Percentiles rank a stretch among this genome's conserved stretches.
Conservation (phyloP, 1,140 invertebrate genomes). For the Caenorhabditis tropicalis region DNA sequence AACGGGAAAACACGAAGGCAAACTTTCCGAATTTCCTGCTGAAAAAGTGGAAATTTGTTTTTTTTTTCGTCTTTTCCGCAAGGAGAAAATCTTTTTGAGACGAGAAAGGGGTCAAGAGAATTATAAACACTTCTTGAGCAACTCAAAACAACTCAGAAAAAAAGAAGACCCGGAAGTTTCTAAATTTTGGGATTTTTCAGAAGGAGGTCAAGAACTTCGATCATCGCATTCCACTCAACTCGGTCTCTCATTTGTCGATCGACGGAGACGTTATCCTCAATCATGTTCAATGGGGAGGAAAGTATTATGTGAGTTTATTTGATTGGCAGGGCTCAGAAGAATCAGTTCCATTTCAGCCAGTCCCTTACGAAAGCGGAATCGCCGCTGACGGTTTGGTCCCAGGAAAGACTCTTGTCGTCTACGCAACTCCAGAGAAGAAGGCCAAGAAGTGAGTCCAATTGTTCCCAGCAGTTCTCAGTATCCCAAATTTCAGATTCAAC, state of each 20-base stretch:
- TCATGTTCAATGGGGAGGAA: slow-evolving; percentile 61
- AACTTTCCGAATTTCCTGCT: neutral
- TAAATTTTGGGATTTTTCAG: slow-evolving; percentile 43
- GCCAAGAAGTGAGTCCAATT: slow-evolving; percentile 43
- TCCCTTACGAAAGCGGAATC: slow-evolving; percentile 57
- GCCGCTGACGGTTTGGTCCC: slow-evolving; percentile 50
- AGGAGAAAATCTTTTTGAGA: neutral
- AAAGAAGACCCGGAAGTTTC: neutral
- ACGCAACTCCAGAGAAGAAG: slow-evolving; percentile 59
- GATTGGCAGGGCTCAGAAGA: too few relatives aligned
- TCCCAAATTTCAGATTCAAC: slow-evolving; percentile 53
- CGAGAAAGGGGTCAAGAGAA: neutral
- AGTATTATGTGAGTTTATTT: slow-evolving; percentile 55
- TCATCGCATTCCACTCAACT: slow-evolving; percentile 56
- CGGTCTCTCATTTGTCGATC: slow-evolving; percentile 58
- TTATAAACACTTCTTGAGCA: neutral
- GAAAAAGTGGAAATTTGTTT: neutral
- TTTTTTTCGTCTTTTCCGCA: neutral
- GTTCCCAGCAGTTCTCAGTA: neutral
- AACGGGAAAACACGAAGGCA: neutral
- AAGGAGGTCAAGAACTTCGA: slow-evolving; percentile 61
- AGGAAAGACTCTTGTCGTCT: slow-evolving; percentile 55
- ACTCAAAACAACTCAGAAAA: neutral
- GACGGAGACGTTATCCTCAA: slow-evolving; percentile 59
- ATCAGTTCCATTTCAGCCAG: slow-evolving; percentile 44